Base-by-base conservation (phyloP, 2,888 invertebrate species). In the Tachina grossa region DNA sequence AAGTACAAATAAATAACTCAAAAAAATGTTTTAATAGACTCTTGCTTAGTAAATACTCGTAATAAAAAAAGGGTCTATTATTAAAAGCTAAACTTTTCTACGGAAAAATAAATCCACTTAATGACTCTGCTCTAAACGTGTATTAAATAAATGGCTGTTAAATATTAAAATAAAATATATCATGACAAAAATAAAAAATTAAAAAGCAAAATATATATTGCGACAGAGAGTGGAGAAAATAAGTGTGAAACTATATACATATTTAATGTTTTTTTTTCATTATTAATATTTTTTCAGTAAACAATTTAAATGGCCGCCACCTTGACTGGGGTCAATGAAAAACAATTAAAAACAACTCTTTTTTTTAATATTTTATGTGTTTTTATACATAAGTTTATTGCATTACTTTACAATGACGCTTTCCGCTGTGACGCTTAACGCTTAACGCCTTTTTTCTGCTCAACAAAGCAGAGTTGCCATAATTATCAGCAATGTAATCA, bases 321-420 rank as follows among this genome's bases (percentile, higher is more conserved):
- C 85, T 85, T 85, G 85, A 76, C 85, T 66, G 79, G 74, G 85
- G 79, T 85, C 85, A 85, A 79, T 83, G 69, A 75, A 65, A 14
- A 66, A 61, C 19, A 66, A 65, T 77, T 72, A 47, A 39, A 13
- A 61, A 51, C 51, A 57, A 47, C 53, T 65, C 63, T 14, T 69
- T 22, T 53, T 8, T 41, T 68, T 19, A 45, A 45, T 1, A 4
- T 22, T 47, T 57, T 41, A 8, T 47, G 51, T 31, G 31, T 31
- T 5, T 31, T 0, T 31, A 31, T 6, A 31, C 5, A 31, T 31
- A 31, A 31, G 31, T 14, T 69, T 22, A 47, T 8, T 41, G 61
- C 11, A 45, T 51, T 2, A 4, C 13, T 47, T 57, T 41, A 4
- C 41, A 39, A 49, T 57, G 47, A 78, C 61, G 53, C 53, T 55